Base-by-base conservation (phyloP, 2,113 vertebrate species). In the Lates calcarifer region DNA sequence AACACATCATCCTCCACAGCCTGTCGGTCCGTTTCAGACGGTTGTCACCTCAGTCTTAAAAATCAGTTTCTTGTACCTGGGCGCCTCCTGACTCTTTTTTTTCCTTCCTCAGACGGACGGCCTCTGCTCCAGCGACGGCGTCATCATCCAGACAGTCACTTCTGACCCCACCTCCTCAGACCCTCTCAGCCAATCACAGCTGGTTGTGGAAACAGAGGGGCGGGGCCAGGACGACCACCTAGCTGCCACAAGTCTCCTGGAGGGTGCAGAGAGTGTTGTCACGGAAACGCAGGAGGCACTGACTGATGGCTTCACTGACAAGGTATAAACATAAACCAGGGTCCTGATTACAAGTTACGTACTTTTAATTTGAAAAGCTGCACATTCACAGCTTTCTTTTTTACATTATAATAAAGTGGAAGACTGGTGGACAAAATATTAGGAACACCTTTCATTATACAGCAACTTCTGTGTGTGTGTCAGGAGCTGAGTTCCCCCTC, bases 1-100 rank as follows among this genome's bases (percentile, higher is more conserved):
- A 99, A 41, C 98, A 99, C 95, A 99, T 99, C 91, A 99, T 99
- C 47, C 96, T 99, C 1, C 98, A 99, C 84, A 96, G 97, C 85
- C 95, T 99, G 83, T 96, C 97, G 53, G 98, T 99, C 89, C 57
- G 90, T 91, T 3, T 22, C 13, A 8, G 49, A 10, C 10, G 15
- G 4, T 41, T 2, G n/a, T 9, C 47, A 10, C 20, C 41, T 20
- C 45, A 20, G 43, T 62, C n/a, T n/a, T n/a, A n/a, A n/a, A n/a
- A n/a, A n/a, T n/a, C n/a, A n/a, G 11, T 22, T 14, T 45, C 5
- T 53, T 3, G 33, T 33, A 33, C 33, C 33, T 37, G 4, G n/a
- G n/a, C n/a, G n/a, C n/a, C n/a, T n/a, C n/a, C n/a, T n/a, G n/a
- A n/a, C n/a, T n/a, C n/a, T n/a, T n/a, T 51, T 20, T 33, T 13